A percentile compares a stretch with the other conserved stretches of the same genome.
phyloP scores from a whole-genome alignment of 2,797 vertebrate genomes.

The Sandelia bainsii region DNA sequence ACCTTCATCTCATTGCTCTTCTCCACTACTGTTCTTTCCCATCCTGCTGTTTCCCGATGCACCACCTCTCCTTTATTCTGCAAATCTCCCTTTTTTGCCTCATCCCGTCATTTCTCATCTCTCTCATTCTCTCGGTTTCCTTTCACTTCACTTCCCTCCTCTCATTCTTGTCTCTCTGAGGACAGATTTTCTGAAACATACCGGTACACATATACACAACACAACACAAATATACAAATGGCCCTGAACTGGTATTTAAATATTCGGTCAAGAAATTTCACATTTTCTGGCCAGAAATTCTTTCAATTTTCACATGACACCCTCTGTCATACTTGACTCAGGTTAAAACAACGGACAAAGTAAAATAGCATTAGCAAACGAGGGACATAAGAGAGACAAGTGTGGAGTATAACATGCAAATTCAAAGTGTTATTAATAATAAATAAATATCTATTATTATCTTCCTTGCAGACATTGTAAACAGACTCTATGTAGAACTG shows the following conservation, averaged over 20 bases:
- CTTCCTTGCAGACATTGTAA: no score
- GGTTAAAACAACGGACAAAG: neutral
- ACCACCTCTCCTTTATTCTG: neutral
- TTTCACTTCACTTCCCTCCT: neutral
- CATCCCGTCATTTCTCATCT: neutral
- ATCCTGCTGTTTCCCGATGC: slow-evolving; percentile 1
- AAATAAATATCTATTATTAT: no score
- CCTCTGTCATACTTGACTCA: neutral
- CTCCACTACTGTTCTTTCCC: neutral
- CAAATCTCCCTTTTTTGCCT: neutral
- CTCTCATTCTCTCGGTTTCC: slow-evolving; percentile 1
- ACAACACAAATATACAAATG: neutral
- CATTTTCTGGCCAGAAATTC: neutral
- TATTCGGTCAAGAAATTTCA: neutral
- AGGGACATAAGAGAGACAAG: no score
- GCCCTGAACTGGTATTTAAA: neutral
- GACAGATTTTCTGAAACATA: slow-evolving; percentile 5
- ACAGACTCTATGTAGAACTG: no score
- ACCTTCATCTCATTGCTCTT: neutral
- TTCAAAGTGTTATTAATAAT: no score
- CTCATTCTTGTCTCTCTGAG: neutral
- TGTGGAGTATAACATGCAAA: no score
- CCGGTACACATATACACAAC: no score
- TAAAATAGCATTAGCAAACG: no score
- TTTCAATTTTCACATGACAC: neutral